These are phyloP conservation scores for Amblyjoppa proteus DNA, from an alignment of 2,888 invertebrate genomes.

Conservation along the genomic window DNA sequence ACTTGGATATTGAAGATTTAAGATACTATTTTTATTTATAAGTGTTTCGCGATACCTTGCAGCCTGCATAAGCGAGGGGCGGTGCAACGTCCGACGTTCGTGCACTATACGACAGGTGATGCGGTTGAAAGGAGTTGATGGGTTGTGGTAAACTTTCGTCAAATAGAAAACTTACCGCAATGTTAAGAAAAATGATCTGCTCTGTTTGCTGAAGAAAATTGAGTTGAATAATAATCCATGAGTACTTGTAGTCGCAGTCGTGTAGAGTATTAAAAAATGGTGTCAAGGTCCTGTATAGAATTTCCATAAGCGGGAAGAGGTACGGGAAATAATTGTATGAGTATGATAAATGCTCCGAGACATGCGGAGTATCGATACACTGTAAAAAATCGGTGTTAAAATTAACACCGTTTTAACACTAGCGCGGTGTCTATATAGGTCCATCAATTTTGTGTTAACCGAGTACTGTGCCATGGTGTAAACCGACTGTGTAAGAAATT, in stretches of 20 bases:
- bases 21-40: constrained; percentile 10
- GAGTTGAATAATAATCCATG: constrained; percentile 1
- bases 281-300: not conserved
- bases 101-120: constrained; percentile 8
- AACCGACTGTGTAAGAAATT: too few species aligned
- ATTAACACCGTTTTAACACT: too few species aligned
- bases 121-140: not conserved
- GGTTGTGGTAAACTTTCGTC: constrained; percentile 36
- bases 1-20: not conserved
- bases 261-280: not conserved
- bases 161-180: constrained; percentile 22
- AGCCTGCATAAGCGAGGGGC: constrained; percentile 2
- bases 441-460: too few species aligned
- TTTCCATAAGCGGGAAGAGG: not conserved
- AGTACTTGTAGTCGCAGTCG: not conserved
- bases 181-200: constrained; percentile 15
- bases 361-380: too few species aligned
- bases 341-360: too few species aligned
- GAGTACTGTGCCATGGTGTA: too few species aligned
- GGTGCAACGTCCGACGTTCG: constrained; percentile 34
- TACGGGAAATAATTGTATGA: not conserved
- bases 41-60: constrained; percentile 23
- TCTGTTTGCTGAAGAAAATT: constrained; percentile 31
- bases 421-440: too few species aligned
- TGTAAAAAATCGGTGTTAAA: too few species aligned